Base-by-base conservation (phyloP, 2,888 invertebrate genomes). In the Parnassius glacialis region DNA sequence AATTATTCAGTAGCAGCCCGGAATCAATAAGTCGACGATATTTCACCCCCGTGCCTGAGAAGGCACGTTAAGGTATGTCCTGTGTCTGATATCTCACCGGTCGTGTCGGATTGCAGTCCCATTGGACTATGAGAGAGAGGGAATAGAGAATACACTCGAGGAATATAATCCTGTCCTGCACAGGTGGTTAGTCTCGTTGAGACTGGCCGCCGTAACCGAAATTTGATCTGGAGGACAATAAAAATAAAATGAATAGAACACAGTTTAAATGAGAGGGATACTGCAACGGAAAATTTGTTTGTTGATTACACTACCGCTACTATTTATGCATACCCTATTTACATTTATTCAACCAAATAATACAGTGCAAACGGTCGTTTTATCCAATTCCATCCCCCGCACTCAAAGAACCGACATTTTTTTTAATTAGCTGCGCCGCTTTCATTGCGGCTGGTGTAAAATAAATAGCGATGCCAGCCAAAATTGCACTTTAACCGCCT, bases 361-460 rank as follows among this genome's bases (percentile, higher is more conserved):
- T 52, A 53, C 25, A 53, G 54, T 58, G 53, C 50, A 58, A 58
- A 62, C 58, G 62, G 62, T 41, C 61, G 52, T 52, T 64, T 66
- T 51, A 61, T 59, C 61, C 61, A 56, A 62, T 64, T 54, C 51
- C 45, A 48, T 56, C 43, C 45, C 59, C 55, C 56, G 57, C 64
- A 66, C 66, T 62, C 61, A 63, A 47, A 66, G 62, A 62, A 62
- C 68, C 65, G 66, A 70, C 68, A 68, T 76, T 79, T 73, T 80
- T n/a, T 75, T 80, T 80, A 79, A 84, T 81, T 81, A 84, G 76
- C 78, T 71, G 72, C 74, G 74, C 75, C 73, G 77, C 74, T 81
- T 81, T 77, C 77, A 79, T 78, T 74, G 74, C 73, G 72, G 75
- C 68, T 11, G 67, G 71, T 71, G 67, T 70, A 68, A 74, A 75